Evolutionary conservation across 35 echinoderm and acorn worm genomes (phyloP), one percentile per base, ranked within the genome.

Genomic region (Apostichopus californicus): DNA sequence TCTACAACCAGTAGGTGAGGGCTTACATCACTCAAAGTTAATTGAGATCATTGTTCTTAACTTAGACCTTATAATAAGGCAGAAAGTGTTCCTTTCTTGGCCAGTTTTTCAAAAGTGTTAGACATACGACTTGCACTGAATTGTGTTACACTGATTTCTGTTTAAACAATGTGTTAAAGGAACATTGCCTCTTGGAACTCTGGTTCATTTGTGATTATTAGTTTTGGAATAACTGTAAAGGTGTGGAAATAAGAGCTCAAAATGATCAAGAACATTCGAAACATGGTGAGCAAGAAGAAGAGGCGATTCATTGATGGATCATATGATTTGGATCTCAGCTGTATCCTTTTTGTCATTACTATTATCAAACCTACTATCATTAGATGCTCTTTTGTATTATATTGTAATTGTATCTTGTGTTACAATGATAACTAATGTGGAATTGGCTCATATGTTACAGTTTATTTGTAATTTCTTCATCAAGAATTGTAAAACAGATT

Each of bases 211-310:
- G 12, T 75, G 20, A 7, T 75, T 18, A 22, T 75, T 75, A 20
- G 14, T 18, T 75, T 75, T 75, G 71, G 17, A 75, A 75, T 13
- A 75, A 75, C 71, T n/a, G 7, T 75, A 75, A 20, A 75, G 20
- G 18, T 75, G 71, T 75, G 71, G 71, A 75, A 75, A 7, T 11
- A 68, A 11, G 7, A 75, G 6, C 5, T 75, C 86, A 90, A 75
- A 77, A 90, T 90, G 88, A 78, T 78, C 73, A 78, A 75, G 68
- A 90, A 78, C 66, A 75, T 98, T 22, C 88, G 94, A 52, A 92
- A 90, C 15, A 90, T 98, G 72, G 96, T 98, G 56, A 95, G 94
- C 92, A 98, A 98, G 92, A 93, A 98, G 96, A 98, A 98, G 61
- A 92, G 96, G 24, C 55, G 96, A 21, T 98, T 89, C 78, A 93